Percentiles rank a stretch among this genome's conserved stretches.
Evolutionary conservation across 2,888 invertebrate species (phyloP).

Genomic region (Polyploca ridens): DNA sequence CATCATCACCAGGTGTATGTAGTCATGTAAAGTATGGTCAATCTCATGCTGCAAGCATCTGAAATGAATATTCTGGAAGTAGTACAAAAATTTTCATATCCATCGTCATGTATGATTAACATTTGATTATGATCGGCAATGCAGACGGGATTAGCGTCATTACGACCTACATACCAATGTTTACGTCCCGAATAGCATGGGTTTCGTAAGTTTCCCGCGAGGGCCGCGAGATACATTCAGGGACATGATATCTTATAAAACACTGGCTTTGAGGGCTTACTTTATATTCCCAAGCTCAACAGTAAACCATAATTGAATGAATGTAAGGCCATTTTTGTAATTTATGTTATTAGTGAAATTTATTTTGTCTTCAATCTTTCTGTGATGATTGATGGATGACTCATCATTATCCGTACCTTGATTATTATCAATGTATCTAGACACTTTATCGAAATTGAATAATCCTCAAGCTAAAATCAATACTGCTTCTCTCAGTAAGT

Average conservation of each 20-base stretch:
- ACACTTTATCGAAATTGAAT: too few relatives aligned
- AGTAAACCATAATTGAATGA: too few relatives aligned
- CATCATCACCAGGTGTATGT: too few relatives aligned
- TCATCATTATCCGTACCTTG: not conserved
- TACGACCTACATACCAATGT: constrained; percentile 67
- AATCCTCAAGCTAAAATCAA: too few relatives aligned
- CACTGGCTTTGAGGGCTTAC: not conserved
- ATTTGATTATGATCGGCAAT: constrained; percentile 55
- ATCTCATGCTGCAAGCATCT: not conserved
- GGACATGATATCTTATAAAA: constrained; percentile 27
- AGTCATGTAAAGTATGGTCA: too few relatives aligned
- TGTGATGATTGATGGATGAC: not conserved
- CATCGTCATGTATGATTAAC: constrained; percentile 34
- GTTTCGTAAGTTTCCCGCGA: constrained; percentile 50
- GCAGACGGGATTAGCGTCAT: constrained; percentile 49
- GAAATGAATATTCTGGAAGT: not conserved
- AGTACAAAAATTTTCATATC: constrained; percentile 20
- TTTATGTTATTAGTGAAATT: not conserved
- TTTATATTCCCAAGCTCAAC: not conserved
- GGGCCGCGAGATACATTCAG: constrained; percentile 10
- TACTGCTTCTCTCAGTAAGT: too few relatives aligned
- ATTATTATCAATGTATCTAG: too few relatives aligned
- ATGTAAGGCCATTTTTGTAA: not conserved
- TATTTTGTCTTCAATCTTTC: not conserved
- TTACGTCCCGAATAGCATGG: constrained; percentile 64